Conservation (phyloP, 2,888 invertebrate genomes). For the Diabrotica balteata region DNA sequence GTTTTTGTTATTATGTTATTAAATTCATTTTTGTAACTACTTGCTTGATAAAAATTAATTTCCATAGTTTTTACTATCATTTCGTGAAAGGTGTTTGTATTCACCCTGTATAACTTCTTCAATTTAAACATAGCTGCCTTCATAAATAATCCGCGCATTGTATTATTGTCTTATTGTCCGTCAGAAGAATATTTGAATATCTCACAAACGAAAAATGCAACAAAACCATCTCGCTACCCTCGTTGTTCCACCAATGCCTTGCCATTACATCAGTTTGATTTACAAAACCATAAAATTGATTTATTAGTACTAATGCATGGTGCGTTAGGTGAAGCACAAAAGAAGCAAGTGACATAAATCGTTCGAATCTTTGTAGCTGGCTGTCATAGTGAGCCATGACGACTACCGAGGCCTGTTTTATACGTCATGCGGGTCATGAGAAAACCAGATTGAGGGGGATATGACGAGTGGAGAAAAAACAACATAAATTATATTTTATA, state of each 20-base stretch:
- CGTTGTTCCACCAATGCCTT: background rate
- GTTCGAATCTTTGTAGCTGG: conserved; percentile 58
- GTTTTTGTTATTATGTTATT: too few relatives aligned
- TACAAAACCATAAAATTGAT: conserved; percentile 63
- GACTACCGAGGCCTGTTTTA: conserved; percentile 36
- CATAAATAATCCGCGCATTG: too few relatives aligned
- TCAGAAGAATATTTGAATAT: too few relatives aligned
- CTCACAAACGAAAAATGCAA: too few relatives aligned
- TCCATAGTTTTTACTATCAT: too few relatives aligned
- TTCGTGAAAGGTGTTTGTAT: too few relatives aligned
- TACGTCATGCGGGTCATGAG: conserved; percentile 48
- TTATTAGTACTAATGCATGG: conserved; percentile 61
- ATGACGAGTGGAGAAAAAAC: conserved; percentile 33
- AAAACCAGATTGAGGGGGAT: conserved; percentile 45
- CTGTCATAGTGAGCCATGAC: conserved; percentile 52
- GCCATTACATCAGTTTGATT: conserved; percentile 60
- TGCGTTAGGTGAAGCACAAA: conserved; percentile 61
- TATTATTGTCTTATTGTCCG: too few relatives aligned
- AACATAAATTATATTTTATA: conserved; percentile 48
- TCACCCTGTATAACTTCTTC: too few relatives aligned
- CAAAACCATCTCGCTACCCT: too few relatives aligned
- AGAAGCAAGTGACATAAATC: conserved; percentile 61
- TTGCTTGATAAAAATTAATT: too few relatives aligned
- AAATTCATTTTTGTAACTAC: too few relatives aligned
- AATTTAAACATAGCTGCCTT: too few relatives aligned